Evolutionary conservation across 1,140 invertebrate species (phyloP).

Genomic region (Aporrectodea caliginosa): DNA sequence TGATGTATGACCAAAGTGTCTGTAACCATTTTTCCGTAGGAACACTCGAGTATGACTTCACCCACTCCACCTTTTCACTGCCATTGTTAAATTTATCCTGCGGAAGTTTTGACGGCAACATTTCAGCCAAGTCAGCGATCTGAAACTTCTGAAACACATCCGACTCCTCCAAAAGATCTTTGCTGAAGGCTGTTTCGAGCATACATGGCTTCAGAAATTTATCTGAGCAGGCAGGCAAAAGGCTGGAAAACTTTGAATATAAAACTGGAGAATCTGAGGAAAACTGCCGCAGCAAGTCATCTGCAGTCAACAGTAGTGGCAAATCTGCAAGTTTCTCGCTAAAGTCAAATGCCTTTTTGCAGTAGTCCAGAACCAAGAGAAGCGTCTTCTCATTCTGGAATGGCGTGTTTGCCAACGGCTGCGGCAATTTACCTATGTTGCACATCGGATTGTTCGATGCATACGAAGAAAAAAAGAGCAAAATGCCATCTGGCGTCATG

Average conservation of each 20-base stretch:
- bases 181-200: neutral
- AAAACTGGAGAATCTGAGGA: neutral
- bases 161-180: neutral
- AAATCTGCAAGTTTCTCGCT: conserved; percentile 24
- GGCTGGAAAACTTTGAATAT: neutral
- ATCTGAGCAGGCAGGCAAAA: neutral
- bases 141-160: neutral
- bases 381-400: conserved; percentile 23
- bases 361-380: conserved; percentile 23
- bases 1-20: neutral
- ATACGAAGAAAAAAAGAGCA: neutral
- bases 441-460: neutral
- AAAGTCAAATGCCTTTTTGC: conserved; percentile 11
- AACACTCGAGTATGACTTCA: neutral
- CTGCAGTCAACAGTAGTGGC: conserved; percentile 26
- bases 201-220: neutral
- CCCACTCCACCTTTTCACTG: neutral
- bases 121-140: neutral
- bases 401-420: conserved; percentile 20
- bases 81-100: neutral
- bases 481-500: neutral
- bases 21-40: neutral
- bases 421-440: neutral
- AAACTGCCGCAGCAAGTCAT: conserved; percentile 24
- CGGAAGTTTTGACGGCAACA: neutral